Conservation (phyloP, 1,140 invertebrate genomes). For the Drosophila lacteicornis region DNA sequence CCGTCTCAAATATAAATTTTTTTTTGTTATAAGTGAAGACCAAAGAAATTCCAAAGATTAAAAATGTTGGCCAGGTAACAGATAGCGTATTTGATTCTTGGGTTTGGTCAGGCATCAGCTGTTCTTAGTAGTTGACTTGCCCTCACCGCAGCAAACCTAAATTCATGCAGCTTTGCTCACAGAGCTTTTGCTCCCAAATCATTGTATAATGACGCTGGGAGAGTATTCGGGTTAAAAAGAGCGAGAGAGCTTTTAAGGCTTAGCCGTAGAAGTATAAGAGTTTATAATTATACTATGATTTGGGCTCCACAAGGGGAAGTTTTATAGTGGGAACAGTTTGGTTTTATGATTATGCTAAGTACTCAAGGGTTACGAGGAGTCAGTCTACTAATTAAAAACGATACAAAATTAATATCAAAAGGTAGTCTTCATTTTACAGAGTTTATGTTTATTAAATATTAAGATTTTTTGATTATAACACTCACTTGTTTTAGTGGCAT, state of each 20-base stretch:
- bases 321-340: slow-evolving; percentile 43
- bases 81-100: slow-evolving; percentile 6
- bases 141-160: not conserved
- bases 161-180: slow-evolving; percentile 14
- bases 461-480: too few relatives aligned
- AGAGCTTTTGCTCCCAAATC: slow-evolving; percentile 35
- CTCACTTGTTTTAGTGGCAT: not conserved
- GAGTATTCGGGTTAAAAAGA: slow-evolving; percentile 19
- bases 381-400: too few relatives aligned
- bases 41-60: not conserved
- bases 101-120: slow-evolving; percentile 45
- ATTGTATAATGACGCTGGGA: slow-evolving; percentile 34
- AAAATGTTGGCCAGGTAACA: not conserved
- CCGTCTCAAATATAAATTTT: slow-evolving; percentile 26
- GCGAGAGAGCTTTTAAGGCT: slow-evolving; percentile 25
- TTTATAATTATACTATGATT: not conserved
- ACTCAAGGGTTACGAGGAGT: not conserved
- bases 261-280: slow-evolving; percentile 29
- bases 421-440: not conserved
- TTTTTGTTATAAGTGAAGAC: too few relatives aligned
- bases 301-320: slow-evolving; percentile 5
- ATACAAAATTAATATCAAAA: not conserved
- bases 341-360: too few relatives aligned
- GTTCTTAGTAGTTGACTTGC: slow-evolving; percentile 6
- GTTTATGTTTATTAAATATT: not conserved